phyloP scores from a whole-genome alignment of 2,113 vertebrate genomes.

The Anser brachyrhynchus region DNA sequence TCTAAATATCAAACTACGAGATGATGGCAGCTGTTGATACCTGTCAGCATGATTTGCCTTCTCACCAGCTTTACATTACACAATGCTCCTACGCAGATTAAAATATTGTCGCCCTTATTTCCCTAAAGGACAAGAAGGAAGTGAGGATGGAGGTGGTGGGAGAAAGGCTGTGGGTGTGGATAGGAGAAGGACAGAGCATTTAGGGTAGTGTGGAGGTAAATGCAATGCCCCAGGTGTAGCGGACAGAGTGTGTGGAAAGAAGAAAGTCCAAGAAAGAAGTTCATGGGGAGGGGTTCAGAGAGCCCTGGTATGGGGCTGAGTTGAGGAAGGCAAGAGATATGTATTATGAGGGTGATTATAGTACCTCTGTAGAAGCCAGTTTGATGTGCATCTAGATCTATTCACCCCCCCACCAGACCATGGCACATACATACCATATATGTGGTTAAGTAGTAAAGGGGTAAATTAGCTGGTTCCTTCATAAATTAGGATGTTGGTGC shows the following conservation, averaged over 20 bases:
- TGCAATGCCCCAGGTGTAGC: rapidly evolving
- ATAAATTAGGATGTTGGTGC: neutral
- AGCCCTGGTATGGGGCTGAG: neutral
- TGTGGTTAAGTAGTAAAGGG: neutral
- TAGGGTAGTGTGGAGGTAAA: neutral
- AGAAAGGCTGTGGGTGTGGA: neutral
- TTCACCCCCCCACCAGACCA: neutral
- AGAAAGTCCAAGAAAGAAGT: neutral
- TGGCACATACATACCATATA: rapidly evolving
- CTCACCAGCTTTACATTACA: neutral
- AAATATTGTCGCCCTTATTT: neutral
- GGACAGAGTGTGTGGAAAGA: neutral
- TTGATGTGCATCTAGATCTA: neutral
- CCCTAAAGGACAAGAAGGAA: neutral
- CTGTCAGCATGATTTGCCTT: conserved; percentile 26
- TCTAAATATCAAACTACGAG: neutral
- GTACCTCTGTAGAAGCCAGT: neutral
- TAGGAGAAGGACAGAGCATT: neutral
- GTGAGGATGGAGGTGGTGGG: neutral
- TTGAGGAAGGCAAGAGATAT: neutral
- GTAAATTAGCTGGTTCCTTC: neutral
- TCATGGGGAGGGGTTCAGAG: neutral
- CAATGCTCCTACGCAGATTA: neutral
- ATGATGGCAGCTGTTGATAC: neutral
- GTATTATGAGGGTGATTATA: neutral